Evolutionary conservation across 2,113 vertebrate species (phyloP).

Genomic region (Numida meleagris): DNA sequence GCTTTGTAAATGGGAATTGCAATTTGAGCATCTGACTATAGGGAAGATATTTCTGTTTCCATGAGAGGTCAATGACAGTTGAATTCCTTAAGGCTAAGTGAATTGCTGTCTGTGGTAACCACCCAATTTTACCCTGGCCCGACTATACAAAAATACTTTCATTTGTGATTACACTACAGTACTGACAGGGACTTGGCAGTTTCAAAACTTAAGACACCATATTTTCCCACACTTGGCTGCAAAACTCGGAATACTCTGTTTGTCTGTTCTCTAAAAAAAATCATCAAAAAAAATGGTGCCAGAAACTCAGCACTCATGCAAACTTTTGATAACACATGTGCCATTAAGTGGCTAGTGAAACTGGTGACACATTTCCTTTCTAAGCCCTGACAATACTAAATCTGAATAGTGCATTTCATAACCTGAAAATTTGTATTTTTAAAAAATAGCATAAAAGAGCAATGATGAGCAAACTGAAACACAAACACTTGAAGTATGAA

Average conservation of each 20-base stretch:
- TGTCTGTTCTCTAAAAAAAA: neutral
- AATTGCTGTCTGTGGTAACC: neutral
- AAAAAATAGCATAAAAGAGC: neutral
- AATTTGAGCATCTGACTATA: neutral
- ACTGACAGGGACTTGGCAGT: neutral
- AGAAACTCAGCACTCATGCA: neutral
- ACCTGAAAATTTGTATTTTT: neutral
- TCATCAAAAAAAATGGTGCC: neutral
- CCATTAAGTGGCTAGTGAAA: neutral
- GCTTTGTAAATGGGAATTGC: neutral
- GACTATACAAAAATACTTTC: neutral
- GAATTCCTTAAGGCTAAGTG: neutral
- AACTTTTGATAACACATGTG: neutral
- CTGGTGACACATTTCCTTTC: slow-evolving; percentile 34
- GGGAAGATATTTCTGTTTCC: neutral
- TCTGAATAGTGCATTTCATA: slow-evolving; percentile 1
- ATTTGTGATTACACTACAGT: neutral
- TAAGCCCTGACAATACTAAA: neutral
- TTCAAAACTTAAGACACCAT: neutral
- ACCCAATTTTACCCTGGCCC: neutral
- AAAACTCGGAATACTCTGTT: neutral
- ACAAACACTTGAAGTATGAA: neutral
- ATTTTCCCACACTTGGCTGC: neutral
- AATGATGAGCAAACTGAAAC: neutral
- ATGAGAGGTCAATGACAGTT: neutral